A percentile compares a stretch with the other conserved stretches of the same genome.
Conservation (phyloP, 2,888 invertebrate genomes). For the Cephus rjabovi region DNA sequence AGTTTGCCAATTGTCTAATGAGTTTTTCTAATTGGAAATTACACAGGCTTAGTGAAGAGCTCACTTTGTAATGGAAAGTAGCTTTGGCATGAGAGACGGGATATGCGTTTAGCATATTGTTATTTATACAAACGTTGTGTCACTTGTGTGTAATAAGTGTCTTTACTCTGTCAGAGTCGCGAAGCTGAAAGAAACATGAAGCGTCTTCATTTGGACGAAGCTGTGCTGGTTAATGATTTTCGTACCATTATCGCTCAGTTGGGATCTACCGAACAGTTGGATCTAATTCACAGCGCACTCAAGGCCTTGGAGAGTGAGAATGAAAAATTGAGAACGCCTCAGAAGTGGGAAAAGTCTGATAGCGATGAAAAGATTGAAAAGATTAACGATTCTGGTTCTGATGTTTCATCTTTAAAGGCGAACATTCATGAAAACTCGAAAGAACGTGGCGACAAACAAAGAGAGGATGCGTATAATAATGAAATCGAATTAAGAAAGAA, state of each 20-base stretch:
- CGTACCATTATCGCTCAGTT: conserved; percentile 59
- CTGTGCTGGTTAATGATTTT: conserved; percentile 58
- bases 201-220: conserved; percentile 55
- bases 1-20: background rate
- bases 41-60: background rate
- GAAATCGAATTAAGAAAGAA: conserved; percentile 65
- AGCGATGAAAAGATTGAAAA: conserved; percentile 41
- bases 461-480: conserved; percentile 25
- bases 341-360: conserved; percentile 46
- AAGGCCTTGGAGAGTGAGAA: conserved; percentile 51
- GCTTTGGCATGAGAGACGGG: background rate
- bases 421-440: conserved; percentile 32
- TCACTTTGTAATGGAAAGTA: background rate
- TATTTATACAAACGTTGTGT: background rate
- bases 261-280: conserved; percentile 57
- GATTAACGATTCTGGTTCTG: conserved; percentile 33
- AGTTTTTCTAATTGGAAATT: background rate
- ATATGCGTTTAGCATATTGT: background rate
- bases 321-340: conserved; percentile 31
- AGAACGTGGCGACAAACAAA: conserved; percentile 3
- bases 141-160: background rate
- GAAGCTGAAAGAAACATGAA: conserved; percentile 58
- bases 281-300: conserved; percentile 54
- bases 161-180: conserved; percentile 44
- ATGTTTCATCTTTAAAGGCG: conserved; percentile 37